Evolutionary conservation across 2,797 vertebrate species (phyloP).

Genomic region (Notamacropus eugenii): DNA sequence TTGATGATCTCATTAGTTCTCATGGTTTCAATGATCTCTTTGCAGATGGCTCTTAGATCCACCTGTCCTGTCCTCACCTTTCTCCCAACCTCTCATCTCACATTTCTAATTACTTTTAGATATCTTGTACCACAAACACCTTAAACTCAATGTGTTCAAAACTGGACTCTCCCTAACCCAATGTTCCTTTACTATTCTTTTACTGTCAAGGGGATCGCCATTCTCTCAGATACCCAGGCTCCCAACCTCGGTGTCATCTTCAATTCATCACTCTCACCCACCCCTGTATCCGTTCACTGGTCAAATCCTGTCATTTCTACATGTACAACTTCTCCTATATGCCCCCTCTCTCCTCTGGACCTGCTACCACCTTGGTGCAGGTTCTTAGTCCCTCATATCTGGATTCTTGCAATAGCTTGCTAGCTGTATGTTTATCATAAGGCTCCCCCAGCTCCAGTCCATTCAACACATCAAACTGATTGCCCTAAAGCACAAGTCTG

Average conservation of each 20-base stretch:
- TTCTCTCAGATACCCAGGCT: background rate
- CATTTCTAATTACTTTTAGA: no score
- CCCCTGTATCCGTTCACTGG: background rate
- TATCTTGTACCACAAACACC: background rate
- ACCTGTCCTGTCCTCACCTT: background rate
- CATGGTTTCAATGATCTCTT: background rate
- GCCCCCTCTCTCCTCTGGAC: background rate
- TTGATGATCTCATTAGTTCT: background rate
- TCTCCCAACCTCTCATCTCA: no score
- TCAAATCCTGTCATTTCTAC: background rate
- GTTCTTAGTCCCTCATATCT: no score
- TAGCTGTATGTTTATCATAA: no score
- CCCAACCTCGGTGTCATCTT: background rate
- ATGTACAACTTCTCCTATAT: background rate
- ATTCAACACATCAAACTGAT: background rate
- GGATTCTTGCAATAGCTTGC: no score
- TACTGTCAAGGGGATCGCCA: background rate
- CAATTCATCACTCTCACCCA: no score
- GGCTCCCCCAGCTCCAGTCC: no score
- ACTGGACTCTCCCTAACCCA: background rate
- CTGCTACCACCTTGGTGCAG: background rate
- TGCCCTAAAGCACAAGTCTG: background rate
- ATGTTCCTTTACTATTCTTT: background rate
- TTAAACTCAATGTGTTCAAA: background rate
- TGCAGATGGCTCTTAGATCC: background rate